phyloP scores from a whole-genome alignment of 2,113 vertebrate genomes.

The Tapirus terrestris region DNA sequence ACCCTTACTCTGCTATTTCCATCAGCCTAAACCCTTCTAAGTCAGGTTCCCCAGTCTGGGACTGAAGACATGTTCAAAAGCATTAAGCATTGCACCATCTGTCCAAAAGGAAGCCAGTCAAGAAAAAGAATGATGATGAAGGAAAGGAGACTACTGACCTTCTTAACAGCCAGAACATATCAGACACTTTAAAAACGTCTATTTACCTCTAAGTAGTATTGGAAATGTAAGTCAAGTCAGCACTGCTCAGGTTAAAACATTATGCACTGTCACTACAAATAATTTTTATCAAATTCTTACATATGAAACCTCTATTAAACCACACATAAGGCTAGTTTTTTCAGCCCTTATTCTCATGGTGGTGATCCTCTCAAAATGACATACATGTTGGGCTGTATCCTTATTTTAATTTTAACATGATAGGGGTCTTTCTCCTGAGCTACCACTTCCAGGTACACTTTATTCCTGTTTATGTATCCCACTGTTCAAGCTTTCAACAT shows the following conservation, averaged over 20 bases:
- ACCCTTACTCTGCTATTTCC: background rate
- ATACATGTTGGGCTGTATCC: background rate
- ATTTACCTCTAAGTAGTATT: background rate
- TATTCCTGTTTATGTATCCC: background rate
- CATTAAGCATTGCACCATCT: background rate
- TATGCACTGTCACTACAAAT: background rate
- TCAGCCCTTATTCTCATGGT: background rate
- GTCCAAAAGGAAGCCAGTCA: background rate
- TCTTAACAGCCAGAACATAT: background rate
- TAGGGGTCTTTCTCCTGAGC: background rate
- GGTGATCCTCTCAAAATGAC: background rate
- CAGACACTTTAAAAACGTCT: background rate
- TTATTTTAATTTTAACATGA: background rate
- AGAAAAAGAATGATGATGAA: background rate
- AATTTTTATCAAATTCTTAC: conserved; percentile 25
- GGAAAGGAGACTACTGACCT: background rate
- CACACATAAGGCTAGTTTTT: background rate
- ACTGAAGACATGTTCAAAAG: conserved; percentile 21
- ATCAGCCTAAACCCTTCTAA: conserved; percentile 8
- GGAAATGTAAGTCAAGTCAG: background rate
- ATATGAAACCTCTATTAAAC: background rate
- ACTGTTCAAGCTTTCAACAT: background rate
- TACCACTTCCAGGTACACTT: background rate
- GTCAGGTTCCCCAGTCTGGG: background rate
- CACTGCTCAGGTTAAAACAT: background rate